phyloP scores from a whole-genome alignment of 2,888 invertebrate species.

The Drosophila flavopinicola region DNA sequence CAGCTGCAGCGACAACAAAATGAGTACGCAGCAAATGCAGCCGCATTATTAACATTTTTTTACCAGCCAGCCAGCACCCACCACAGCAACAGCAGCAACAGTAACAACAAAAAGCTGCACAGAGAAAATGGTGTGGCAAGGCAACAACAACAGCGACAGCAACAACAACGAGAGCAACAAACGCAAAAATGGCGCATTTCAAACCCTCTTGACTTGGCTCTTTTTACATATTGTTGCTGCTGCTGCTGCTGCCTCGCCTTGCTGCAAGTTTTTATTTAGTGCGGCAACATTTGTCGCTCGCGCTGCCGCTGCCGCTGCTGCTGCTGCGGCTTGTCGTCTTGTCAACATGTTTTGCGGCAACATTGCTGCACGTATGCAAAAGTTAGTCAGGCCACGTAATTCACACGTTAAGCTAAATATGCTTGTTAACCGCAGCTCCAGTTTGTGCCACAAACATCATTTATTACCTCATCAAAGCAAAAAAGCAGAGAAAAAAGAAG shows the following conservation, averaged over 20 bases:
- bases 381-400: conserved; percentile 76
- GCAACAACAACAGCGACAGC: conserved; percentile 31
- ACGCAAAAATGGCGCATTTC: conserved; percentile 78
- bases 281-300: conserved; percentile 52
- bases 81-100: conserved; percentile 40
- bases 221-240: conserved; percentile 26
- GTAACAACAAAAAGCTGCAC: conserved; percentile 39
- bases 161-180: conserved; percentile 36
- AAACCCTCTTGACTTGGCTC: conserved; percentile 59
- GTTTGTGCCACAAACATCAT: conserved; percentile 20
- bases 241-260: conserved; percentile 54
- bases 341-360: conserved; percentile 75
- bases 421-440: conserved; percentile 53
- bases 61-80: conserved; percentile 48
- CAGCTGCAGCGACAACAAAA: conserved; percentile 36
- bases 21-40: conserved; percentile 61
- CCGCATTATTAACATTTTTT: conserved; percentile 77
- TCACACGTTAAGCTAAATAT: conserved; percentile 77
- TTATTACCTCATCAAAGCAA: conserved; percentile 25
- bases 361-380: conserved; percentile 79
- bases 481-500: conserved; percentile 1
- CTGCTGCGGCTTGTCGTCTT: conserved; percentile 56
- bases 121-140: conserved; percentile 56
- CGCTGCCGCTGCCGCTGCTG: conserved; percentile 32
- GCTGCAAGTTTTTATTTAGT: conserved; percentile 61